These are phyloP conservation scores for Pristionchus arcanus DNA, from an alignment of 2,888 invertebrate species.

Conservation along the genomic window DNA sequence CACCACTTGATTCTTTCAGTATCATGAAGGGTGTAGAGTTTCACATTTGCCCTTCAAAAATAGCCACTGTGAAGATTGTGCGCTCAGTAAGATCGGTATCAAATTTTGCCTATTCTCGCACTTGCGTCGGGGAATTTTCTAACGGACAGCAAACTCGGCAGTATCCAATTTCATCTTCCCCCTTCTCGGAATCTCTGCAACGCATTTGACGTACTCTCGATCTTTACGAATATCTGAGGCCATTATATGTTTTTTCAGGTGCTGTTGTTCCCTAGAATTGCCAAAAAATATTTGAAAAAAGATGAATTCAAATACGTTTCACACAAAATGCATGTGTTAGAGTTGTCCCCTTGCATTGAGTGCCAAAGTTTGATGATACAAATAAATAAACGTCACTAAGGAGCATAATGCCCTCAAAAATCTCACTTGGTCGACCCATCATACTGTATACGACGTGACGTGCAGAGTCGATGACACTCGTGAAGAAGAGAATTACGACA, in stretches of 20 bases:
- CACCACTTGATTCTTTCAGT: not conserved
- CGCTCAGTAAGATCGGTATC: not conserved
- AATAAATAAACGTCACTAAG: too few species aligned
- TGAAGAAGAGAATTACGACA: not conserved
- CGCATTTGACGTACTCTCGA: too few species aligned
- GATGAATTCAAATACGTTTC: too few species aligned
- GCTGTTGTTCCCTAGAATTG: too few species aligned
- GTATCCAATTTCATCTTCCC: not conserved
- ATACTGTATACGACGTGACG: not conserved
- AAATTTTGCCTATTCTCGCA: not conserved
- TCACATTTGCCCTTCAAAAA: not conserved
- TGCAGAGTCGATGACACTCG: slow-evolving; percentile 17
- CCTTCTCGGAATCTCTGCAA: not conserved
- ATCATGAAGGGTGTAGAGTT: too few species aligned
- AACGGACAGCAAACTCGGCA: not conserved
- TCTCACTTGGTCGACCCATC: not conserved
- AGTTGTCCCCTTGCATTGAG: too few species aligned
- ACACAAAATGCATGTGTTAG: too few species aligned
- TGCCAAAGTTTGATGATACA: too few species aligned
- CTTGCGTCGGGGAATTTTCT: not conserved
- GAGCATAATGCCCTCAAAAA: too few species aligned
- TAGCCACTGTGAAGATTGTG: not conserved
- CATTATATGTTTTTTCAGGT: too few species aligned
- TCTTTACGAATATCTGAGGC: too few species aligned
- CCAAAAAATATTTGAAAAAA: too few species aligned